Evolutionary conservation across 2,797 vertebrate genomes (phyloP), one percentile per base, ranked within the genome.

Genomic region (Ciconia nigra): DNA sequence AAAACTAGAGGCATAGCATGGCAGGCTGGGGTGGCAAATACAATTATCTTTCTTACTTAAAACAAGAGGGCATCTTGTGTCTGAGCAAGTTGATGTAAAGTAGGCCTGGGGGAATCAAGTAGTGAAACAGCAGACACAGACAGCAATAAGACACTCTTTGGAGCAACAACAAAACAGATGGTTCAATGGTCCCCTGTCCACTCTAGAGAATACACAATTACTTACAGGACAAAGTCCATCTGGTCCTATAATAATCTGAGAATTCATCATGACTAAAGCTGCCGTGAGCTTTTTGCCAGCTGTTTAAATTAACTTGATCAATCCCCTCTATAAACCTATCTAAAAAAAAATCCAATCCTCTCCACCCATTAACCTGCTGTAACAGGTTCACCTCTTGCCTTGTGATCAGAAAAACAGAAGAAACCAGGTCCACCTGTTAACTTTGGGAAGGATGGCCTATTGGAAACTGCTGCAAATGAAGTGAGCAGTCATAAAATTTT

Each of bases 191-290:
- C 74, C 39, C 18, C 61, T 89, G 78, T 83, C 89, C 82, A 92
- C 93, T 93, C 67, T 54, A 91, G 90, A 96, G 94, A 94, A 92
- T 87, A 79, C 26, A 85, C 65, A 94, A 86, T 96, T 95, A 92
- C 78, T 95, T 94, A 93, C 72, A 93, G 93, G 89, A 96, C 84
- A 95, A 96, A 91, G 69, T 89, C 92, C 95, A 96, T 97, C 95
- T 97, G 94, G 93, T 86, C 84, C 87, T 91, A 51, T 81, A 91
- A 97, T 83, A 91, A 91, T 83, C 28, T 89, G 79, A 88, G 72
- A 85, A 92, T 97, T 81, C 89, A 83, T 94, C 67, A 66, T 57
- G 58, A 79, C 65, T 86, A 62, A 94, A 93, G 86, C 74, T 89
- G 57, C 57, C 81, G 22, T 35, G 69, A 79, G 57, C 25, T 66